Conservation (phyloP, 2,888 invertebrate species). For the Drosophila bunnanda region DNA sequence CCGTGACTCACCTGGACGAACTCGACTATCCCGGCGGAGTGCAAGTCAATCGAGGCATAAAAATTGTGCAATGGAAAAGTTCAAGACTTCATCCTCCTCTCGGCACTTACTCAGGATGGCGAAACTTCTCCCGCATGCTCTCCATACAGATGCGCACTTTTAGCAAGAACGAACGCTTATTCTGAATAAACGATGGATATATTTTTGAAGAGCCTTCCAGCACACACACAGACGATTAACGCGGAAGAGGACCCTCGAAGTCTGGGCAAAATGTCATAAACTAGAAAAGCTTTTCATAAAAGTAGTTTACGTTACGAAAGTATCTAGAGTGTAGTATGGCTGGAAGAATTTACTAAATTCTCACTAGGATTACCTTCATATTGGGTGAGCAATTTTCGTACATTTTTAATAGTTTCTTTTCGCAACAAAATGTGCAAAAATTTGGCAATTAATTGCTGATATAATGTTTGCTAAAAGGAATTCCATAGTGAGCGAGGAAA, state of each 20-base stretch:
- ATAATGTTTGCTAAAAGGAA: neutral
- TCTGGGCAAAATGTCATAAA: slow-evolving; percentile 11
- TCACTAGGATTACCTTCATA: neutral
- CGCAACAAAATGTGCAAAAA: neutral
- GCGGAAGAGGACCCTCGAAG: slow-evolving; percentile 14
- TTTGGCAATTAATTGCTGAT: slow-evolving; percentile 1
- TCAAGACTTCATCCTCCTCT: slow-evolving; percentile 6
- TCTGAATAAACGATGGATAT: slow-evolving; percentile 14
- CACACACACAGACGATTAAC: slow-evolving; percentile 6
- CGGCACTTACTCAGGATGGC: neutral
- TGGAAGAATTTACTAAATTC: neutral
- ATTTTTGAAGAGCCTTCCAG: slow-evolving; percentile 17
- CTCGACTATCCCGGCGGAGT: slow-evolving; percentile 15
- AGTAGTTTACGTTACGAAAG: slow-evolving; percentile 4
- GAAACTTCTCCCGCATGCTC: slow-evolving; percentile 4
- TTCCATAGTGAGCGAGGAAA: neutral
- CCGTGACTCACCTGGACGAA: slow-evolving; percentile 7
- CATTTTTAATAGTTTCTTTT: neutral
- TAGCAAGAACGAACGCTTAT: slow-evolving; percentile 2
- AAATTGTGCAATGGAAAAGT: slow-evolving; percentile 25
- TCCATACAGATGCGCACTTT: slow-evolving; percentile 20
- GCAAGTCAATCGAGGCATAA: slow-evolving; percentile 51
- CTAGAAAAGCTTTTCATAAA: slow-evolving; percentile 13
- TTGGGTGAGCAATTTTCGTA: neutral
- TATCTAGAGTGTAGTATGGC: neutral